phyloP scores from a whole-genome alignment of 2,888 invertebrate genomes.

The Cephus rjabovi region DNA sequence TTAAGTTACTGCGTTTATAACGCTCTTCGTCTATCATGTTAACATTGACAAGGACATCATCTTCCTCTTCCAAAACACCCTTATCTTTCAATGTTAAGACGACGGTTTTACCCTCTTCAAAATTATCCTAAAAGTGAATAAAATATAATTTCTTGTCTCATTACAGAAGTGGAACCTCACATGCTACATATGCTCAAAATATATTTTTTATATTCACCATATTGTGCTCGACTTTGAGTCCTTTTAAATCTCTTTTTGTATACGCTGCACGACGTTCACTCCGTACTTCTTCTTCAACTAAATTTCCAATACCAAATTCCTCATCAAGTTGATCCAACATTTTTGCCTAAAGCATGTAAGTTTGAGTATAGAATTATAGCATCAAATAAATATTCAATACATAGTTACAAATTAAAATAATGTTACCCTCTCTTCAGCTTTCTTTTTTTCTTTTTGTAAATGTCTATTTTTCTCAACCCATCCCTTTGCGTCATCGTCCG shows the following conservation, averaged over 20 bases:
- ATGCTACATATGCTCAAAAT: not conserved
- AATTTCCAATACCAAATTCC: slow-evolving; percentile 89
- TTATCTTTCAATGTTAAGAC: slow-evolving; percentile 95
- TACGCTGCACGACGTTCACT: slow-evolving; percentile 74
- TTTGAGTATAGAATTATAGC: slow-evolving; percentile 16
- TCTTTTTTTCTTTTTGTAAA: slow-evolving; percentile 81
- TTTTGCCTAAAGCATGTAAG: slow-evolving; percentile 76
- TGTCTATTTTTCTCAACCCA: slow-evolving; percentile 90
- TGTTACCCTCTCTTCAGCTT: slow-evolving; percentile 85
- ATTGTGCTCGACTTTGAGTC: slow-evolving; percentile 89
- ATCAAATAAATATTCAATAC: slow-evolving; percentile 1
- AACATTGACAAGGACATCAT: slow-evolving; percentile 91
- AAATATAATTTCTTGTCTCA: not conserved
- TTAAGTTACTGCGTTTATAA: slow-evolving; percentile 83
- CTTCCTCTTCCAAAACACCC: slow-evolving; percentile 86
- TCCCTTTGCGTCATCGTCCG: slow-evolving; percentile 77
- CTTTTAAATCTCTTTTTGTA: slow-evolving; percentile 78
- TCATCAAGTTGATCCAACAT: slow-evolving; percentile 94
- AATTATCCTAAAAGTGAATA: slow-evolving; percentile 62
- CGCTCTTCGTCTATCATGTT: slow-evolving; percentile 87
- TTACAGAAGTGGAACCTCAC: not conserved
- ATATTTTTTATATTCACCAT: slow-evolving; percentile 62
- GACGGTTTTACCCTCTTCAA: slow-evolving; percentile 84
- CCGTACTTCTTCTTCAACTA: slow-evolving; percentile 83
- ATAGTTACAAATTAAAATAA: slow-evolving; percentile 3